These are phyloP conservation scores for Silurus aristotelis DNA, from an alignment of 2,797 vertebrate species.

Conservation along the genomic window DNA sequence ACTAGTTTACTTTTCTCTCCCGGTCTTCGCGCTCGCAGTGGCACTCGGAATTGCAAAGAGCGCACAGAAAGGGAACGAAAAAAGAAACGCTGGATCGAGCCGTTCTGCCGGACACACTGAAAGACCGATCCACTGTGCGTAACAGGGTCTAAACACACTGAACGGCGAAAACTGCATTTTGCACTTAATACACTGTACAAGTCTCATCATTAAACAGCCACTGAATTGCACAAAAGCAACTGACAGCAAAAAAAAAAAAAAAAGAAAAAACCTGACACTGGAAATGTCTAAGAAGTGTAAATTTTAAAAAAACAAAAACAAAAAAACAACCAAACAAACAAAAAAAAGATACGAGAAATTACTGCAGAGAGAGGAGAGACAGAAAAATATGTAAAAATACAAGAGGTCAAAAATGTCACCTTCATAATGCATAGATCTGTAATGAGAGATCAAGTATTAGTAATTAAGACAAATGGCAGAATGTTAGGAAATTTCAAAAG, in stretches of 20 bases:
- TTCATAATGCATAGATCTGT: constrained; percentile 78
- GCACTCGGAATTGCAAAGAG: neutral
- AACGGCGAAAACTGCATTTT: constrained; percentile 6
- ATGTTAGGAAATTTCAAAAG: constrained; percentile 17
- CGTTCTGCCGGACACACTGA: neutral
- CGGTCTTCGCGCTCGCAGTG: neutral
- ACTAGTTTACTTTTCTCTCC: neutral
- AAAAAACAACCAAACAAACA: neutral
- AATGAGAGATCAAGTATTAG: constrained; percentile 64
- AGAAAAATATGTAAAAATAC: constrained; percentile 60
- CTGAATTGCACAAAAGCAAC: constrained; percentile 42
- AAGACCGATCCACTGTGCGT: constrained; percentile 4
- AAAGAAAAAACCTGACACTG: too few species aligned
- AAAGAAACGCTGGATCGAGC: neutral
- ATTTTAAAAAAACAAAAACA: neutral
- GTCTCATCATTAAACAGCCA: constrained; percentile 22
- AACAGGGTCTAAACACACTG: constrained; percentile 4
- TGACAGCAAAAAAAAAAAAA: neutral
- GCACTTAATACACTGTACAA: constrained; percentile 36
- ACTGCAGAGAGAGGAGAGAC: constrained; percentile 36
- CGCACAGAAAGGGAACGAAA: neutral
- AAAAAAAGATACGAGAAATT: neutral
- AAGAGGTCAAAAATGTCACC: constrained; percentile 68
- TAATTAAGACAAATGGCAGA: constrained; percentile 73
- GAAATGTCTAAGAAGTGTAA: too few species aligned